A percentile compares a stretch with the other conserved stretches of the same genome.
These are phyloP conservation scores for Electrona antarctica DNA, from an alignment of 2,113 vertebrate genomes.

Conservation along the genomic window DNA sequence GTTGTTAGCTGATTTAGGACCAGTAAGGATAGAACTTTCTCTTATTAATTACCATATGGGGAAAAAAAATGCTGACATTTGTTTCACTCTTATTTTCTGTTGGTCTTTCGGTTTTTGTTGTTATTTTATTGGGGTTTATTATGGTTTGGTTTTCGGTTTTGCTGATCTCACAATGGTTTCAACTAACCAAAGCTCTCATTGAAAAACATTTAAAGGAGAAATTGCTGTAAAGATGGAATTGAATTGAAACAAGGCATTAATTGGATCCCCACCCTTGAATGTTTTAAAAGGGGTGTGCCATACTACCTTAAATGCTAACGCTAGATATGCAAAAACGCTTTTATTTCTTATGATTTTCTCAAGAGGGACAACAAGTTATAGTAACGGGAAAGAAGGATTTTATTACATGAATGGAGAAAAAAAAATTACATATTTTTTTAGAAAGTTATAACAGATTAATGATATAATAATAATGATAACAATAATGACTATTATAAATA, in stretches of 20 bases:
- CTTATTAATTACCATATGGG: constrained; percentile 78
- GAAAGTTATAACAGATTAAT: constrained; percentile 84
- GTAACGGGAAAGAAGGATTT: constrained; percentile 75
- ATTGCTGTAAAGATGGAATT: constrained; percentile 78
- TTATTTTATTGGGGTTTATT: constrained; percentile 90
- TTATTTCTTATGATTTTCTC: constrained; percentile 86
- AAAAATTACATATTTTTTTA: constrained; percentile 85
- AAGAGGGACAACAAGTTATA: constrained; percentile 91
- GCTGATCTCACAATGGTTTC: constrained; percentile 93
- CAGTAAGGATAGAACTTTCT: constrained; percentile 97
- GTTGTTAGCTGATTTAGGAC: constrained; percentile 91
- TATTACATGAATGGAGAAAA: constrained; percentile 81
- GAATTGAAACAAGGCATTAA: constrained; percentile 86
- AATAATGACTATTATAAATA: constrained; percentile 49
- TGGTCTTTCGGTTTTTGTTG: constrained; percentile 70
- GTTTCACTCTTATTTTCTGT: constrained; percentile 80
- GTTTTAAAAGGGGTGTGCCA: constrained; percentile 94
- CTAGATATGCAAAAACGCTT: constrained; percentile 95
- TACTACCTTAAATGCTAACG: constrained; percentile 99
- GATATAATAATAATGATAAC: constrained; percentile 30
- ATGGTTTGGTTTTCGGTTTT: constrained; percentile 85
- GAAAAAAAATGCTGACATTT: constrained; percentile 76
- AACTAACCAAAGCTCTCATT: constrained; percentile 99
- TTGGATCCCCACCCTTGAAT: constrained; percentile 89
- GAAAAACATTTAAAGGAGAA: constrained; percentile 78